A percentile compares a stretch with the other conserved stretches of the same genome.
phyloP scores from a whole-genome alignment of 2,113 vertebrate species.

The Bombycilla garrulus region DNA sequence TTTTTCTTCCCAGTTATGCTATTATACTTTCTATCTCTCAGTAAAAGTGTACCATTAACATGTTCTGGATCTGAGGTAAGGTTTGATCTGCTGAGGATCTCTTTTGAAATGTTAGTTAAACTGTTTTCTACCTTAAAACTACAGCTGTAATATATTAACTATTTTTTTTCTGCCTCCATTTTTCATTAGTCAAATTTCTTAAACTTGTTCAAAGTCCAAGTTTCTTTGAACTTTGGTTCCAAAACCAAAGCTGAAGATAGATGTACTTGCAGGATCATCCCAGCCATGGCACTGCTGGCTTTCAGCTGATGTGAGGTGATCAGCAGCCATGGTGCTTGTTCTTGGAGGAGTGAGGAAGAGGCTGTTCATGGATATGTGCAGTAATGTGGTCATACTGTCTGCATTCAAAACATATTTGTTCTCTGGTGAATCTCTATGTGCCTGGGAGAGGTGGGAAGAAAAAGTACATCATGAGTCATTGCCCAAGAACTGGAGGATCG shows the following conservation, averaged over 20 bases:
- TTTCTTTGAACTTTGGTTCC: too few relatives aligned
- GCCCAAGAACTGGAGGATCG: background rate
- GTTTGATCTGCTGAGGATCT: background rate
- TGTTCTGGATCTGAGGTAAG: background rate
- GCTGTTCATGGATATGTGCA: background rate
- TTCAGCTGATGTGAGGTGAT: background rate
- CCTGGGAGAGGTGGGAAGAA: background rate
- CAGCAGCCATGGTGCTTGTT: background rate
- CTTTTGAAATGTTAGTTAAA: background rate
- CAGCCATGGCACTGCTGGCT: accelerated
- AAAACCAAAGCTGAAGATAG: background rate
- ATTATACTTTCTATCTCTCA: background rate
- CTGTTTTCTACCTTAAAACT: background rate
- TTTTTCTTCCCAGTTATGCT: background rate
- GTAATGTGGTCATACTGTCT: background rate
- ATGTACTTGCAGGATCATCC: background rate
- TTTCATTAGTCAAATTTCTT: background rate
- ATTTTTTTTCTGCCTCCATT: background rate
- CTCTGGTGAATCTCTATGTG: background rate
- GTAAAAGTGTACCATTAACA: background rate
- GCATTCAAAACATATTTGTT: background rate
- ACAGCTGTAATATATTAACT: background rate
- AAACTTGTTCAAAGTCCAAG: background rate
- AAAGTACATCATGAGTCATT: background rate
- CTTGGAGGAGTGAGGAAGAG: background rate